A percentile compares a stretch with the other conserved stretches of the same genome.
phyloP scores from a whole-genome alignment of 2,113 vertebrate genomes.

The Charadrius vociferus region DNA sequence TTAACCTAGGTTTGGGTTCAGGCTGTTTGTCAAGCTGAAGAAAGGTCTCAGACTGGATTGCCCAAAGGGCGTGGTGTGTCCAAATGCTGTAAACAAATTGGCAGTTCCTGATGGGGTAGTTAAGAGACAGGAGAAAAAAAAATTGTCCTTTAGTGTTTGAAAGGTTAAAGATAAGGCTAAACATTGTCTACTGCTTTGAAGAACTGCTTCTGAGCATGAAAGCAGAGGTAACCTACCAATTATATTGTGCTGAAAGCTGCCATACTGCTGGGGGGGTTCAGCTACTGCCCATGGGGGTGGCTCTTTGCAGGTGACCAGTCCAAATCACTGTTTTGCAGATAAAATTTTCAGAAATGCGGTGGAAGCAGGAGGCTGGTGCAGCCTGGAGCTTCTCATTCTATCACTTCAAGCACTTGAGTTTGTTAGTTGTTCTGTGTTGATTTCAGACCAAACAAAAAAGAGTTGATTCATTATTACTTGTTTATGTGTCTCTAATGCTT shows the following conservation, averaged over 20 bases:
- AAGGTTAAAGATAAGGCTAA: background rate
- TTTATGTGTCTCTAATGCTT: background rate
- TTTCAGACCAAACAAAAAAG: background rate
- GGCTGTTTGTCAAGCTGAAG: background rate
- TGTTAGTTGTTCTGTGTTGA: background rate
- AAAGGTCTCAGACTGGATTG: background rate
- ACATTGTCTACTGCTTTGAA: background rate
- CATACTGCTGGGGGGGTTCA: background rate
- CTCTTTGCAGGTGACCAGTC: background rate
- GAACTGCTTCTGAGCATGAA: background rate
- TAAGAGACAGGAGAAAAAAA: background rate
- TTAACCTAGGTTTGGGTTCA: background rate
- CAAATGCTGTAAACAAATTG: background rate
- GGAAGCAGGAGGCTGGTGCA: background rate
- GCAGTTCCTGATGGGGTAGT: background rate
- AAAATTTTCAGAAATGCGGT: background rate
- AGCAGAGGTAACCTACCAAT: background rate
- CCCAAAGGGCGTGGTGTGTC: background rate
- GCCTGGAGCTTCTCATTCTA: background rate
- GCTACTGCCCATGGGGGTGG: background rate
- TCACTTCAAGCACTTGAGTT: background rate
- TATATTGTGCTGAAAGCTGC: background rate
- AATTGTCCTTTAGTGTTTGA: background rate
- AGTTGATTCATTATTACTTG: background rate
- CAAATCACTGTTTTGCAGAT: background rate